Conservation (phyloP, 2,113 vertebrate genomes). For the Corvus moneduloides region DNA sequence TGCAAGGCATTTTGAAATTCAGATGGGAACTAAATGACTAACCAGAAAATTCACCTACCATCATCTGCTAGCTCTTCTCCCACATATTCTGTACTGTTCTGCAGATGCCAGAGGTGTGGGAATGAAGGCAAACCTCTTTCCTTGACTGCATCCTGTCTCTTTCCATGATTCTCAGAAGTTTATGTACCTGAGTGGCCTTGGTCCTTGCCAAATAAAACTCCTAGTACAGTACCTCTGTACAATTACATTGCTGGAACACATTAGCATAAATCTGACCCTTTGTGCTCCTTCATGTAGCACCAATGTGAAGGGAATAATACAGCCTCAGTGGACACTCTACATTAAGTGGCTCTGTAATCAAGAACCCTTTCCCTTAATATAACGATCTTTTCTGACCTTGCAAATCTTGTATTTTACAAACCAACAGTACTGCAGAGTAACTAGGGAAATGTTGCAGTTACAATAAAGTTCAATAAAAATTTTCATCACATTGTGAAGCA, state of each 20-base stretch:
- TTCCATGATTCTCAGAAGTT: not conserved
- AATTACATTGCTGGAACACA: not conserved
- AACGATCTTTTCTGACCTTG: not conserved
- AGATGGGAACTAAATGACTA: constrained; percentile 14
- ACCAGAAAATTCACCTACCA: constrained; percentile 6
- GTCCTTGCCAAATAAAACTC: not conserved
- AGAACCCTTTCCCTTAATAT: not conserved
- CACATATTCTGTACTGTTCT: not conserved
- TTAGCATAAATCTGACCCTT: not conserved
- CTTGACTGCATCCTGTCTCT: not conserved
- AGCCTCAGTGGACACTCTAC: fast-evolving
- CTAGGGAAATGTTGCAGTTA: not conserved
- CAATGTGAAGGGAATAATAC: not conserved
- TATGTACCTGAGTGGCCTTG: not conserved
- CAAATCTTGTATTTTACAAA: not conserved
- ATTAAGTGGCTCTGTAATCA: not conserved
- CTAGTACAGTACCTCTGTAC: not conserved
- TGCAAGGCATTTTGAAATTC: constrained; percentile 41
- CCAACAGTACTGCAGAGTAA: not conserved
- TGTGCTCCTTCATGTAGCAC: not conserved
- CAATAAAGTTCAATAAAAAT: not conserved
- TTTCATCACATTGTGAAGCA: not conserved
- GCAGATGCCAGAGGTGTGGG: not conserved
- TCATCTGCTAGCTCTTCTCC: constrained; percentile 11
- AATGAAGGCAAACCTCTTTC: not conserved